Evolutionary conservation across 1,140 invertebrate species (phyloP), one percentile per base, ranked within the genome.

Genomic region (Trachelipus rathkii): DNA sequence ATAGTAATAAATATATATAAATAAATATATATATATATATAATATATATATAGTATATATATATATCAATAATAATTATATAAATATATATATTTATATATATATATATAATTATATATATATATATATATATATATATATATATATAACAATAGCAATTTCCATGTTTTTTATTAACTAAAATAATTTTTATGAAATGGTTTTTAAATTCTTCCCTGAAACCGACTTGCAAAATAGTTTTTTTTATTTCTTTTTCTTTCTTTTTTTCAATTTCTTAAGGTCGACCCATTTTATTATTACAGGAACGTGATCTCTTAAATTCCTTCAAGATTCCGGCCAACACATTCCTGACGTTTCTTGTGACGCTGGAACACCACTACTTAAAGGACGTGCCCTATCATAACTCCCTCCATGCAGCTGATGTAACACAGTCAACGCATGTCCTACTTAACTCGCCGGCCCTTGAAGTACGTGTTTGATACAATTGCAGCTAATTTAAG

Each of bases 361-460:
- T 96, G 89, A 97, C 96, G 74, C 88, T 99, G 79, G 97, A 99
- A 87, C 96, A 98, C 86, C 96, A 99, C 86, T 99, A 99, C 86
- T 90, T 95, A 79, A 93, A 94, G 86, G 94, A 95, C 86, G 95
- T 95, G 88, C 94, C 96, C 77, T 99, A 99, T 88, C 97, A 99
- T 88, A 99, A 99, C 86, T 94, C 94, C 77, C 88, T 97, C 75
- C 97, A 99, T 86, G 97, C 96, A 71, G 96, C 97, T 77, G 96
- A 98, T 84, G 96, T 98, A 60, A 93, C 95, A 71, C 96, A 98
- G 86, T 96, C 95, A 73, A 97, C 95, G 78, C 91, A 97, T 86
- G 95, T 96, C 82, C 90, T 97, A 82, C 90, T 98, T 77, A 96
- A 95, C 84, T 95, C 95, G 50, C 94, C 95, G 69, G 95, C 96